phyloP scores from a whole-genome alignment of 1,140 invertebrate genomes.

The Thalassaphorura encarpata region DNA sequence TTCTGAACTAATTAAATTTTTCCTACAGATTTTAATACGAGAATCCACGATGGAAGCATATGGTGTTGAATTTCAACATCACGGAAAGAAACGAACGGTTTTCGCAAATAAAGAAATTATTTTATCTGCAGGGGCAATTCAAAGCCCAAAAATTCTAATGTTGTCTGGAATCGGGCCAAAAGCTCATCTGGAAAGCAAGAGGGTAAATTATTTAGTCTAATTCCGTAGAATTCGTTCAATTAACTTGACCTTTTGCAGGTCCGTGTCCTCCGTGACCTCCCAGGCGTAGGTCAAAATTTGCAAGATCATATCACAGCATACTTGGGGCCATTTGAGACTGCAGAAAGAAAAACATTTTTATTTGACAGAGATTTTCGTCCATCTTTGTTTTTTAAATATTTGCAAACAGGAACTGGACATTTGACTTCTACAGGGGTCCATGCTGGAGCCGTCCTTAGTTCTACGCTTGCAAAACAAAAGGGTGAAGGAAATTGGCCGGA shows the following conservation, averaged over 20 bases:
- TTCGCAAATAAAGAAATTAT: conserved; percentile 36
- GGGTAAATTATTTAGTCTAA: conserved; percentile 20
- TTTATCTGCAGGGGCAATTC: conserved; percentile 37
- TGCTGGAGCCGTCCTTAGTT: conserved; percentile 7
- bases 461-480: background rate
- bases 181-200: conserved; percentile 35
- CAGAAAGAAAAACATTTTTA: background rate
- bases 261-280: conserved; percentile 33
- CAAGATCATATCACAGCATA: conserved; percentile 36
- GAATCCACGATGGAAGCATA: conserved; percentile 12
- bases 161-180: conserved; percentile 44
- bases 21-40: conserved; percentile 11
- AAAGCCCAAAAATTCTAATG: conserved; percentile 41
- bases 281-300: conserved; percentile 37
- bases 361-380: conserved; percentile 1
- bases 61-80: conserved; percentile 24
- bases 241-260: conserved; percentile 18
- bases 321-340: conserved; percentile 11
- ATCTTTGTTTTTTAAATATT: background rate
- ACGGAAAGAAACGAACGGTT: conserved; percentile 11
- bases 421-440: conserved; percentile 10
- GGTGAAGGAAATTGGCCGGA: conserved; percentile 8
- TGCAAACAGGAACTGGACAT: background rate
- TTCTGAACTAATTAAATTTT: too few relatives aligned
- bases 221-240: too few relatives aligned